A percentile compares a stretch with the other conserved stretches of the same genome.
These are phyloP conservation scores for Gonatopus flavifemur DNA, from an alignment of 1,140 invertebrate genomes.

Conservation along the genomic window DNA sequence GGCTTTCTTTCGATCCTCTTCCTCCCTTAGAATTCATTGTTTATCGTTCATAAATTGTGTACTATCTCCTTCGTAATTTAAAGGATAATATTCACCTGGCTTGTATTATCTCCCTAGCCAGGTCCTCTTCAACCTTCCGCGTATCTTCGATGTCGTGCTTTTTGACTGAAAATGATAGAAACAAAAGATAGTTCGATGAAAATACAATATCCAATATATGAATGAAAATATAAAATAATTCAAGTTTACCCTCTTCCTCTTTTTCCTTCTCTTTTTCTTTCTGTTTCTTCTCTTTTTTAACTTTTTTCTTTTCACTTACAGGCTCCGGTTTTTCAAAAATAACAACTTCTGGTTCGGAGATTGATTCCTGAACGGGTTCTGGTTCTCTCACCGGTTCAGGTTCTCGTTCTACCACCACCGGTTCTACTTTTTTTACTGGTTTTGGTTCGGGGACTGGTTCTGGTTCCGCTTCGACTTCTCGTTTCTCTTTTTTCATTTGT, in stretches of 20 bases:
- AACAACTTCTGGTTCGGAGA: background rate
- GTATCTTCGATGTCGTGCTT: too few species aligned
- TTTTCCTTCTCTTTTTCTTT: constrained; percentile 27
- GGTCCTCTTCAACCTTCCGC: too few species aligned
- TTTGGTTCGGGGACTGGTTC: constrained; percentile 10
- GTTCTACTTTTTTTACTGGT: constrained; percentile 18
- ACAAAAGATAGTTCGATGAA: too few species aligned
- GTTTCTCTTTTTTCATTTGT: constrained; percentile 1
- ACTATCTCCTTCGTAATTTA: too few species aligned
- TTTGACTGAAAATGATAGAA: too few species aligned
- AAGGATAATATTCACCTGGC: too few species aligned
- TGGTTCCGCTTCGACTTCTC: background rate
- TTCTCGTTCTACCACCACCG: constrained; percentile 15
- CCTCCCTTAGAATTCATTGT: too few species aligned
- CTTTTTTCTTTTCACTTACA: constrained; percentile 32
- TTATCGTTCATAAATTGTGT: too few species aligned
- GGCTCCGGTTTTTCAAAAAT: constrained; percentile 14
- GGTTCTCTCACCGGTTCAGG: constrained; percentile 16
- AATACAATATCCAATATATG: too few species aligned
- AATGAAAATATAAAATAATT: too few species aligned
- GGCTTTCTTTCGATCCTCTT: constrained; percentile 40
- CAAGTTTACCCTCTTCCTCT: constrained; percentile 29
- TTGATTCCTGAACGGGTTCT: constrained; percentile 4
- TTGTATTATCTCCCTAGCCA: too few species aligned
- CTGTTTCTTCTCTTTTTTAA: constrained; percentile 31